These are phyloP conservation scores for Drosophila ambigua DNA, from an alignment of 1,140 invertebrate genomes.

Conservation along the genomic window DNA sequence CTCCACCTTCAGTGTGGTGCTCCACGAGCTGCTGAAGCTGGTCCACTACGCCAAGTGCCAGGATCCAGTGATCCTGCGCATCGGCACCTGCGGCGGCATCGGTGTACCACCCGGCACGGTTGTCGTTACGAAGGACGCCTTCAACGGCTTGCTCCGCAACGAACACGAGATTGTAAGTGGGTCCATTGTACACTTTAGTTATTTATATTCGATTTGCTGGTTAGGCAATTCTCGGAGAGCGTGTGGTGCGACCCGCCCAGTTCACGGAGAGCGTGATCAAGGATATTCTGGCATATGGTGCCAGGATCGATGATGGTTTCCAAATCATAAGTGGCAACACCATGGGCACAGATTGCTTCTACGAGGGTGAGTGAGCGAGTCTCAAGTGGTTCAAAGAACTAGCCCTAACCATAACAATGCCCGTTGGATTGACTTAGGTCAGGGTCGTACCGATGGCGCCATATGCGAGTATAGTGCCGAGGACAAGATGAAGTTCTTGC, in stretches of 20 bases:
- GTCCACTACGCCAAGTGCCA: constrained; percentile 94
- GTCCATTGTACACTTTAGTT: too few species aligned
- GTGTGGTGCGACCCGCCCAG: constrained; percentile 90
- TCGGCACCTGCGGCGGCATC: constrained; percentile 96
- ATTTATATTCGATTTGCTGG: neutral
- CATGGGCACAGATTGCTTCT: constrained; percentile 97
- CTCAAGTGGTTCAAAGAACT: constrained; percentile 63
- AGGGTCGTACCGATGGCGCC: constrained; percentile 96
- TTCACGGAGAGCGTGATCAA: constrained; percentile 91
- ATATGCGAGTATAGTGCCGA: constrained; percentile 92
- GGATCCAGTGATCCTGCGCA: constrained; percentile 94
- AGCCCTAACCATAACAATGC: neutral
- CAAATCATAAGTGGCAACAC: constrained; percentile 93
- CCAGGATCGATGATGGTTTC: constrained; percentile 88
- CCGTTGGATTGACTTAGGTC: constrained; percentile 74
- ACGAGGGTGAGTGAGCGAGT: constrained; percentile 88
- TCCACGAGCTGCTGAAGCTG: constrained; percentile 96
- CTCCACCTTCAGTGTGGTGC: constrained; percentile 94
- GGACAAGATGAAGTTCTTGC: constrained; percentile 92
- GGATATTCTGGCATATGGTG: constrained; percentile 89
- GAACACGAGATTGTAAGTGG: constrained; percentile 87
- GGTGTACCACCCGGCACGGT: constrained; percentile 94
- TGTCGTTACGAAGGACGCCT: constrained; percentile 93
- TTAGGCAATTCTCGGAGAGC: constrained; percentile 94
- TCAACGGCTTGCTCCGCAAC: constrained; percentile 91